Evolutionary conservation across 2,113 vertebrate genomes (phyloP), one percentile per base, ranked within the genome.

Genomic region (Phalacrocorax aristotelis): DNA sequence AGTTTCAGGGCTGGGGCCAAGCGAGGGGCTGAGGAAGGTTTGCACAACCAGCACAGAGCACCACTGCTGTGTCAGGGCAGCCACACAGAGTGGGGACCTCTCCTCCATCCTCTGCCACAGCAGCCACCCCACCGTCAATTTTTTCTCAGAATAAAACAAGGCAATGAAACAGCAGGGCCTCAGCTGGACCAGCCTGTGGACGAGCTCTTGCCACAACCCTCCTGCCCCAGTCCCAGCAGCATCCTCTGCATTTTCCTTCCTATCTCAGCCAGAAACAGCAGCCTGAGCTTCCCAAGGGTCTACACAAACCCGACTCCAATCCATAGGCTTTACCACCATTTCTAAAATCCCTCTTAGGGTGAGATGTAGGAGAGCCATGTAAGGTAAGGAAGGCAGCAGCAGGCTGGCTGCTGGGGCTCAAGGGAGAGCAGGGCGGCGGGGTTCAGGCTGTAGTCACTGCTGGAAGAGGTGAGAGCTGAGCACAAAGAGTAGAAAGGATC

Each of bases 21-120:
- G 78, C 0, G 0, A 96, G 81, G 95, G 91, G 84, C 71, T 32
- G 52, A 57, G 52, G 49, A 85, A 84, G 70, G 49, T 88, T 52
- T 94, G 84, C 32, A 79, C 25, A 82, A 40, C 17, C 58, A 87
- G 71, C 32, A n/a, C 54, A 52, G 70, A 55, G 69, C 54, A 29
- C 25, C 2, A 6, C 66, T 81, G 81, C 69, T 64, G 19, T 34
- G 61, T 54, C 64, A 83, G 54, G 27, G 25, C 16, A 49, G 57
- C 52, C 61, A 60, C 0, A 0, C 29, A 64, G 71, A 51, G 49
- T 2, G 0, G 27, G 54, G 19, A 55, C 0, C 0, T 52, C 51
- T 48, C 72, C 78, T 83, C 44, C 75, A 60, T 29, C 65, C 66
- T 79, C 85, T 72, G 52, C 52, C 66, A 68, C 42, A 49, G 72